phyloP scores from a whole-genome alignment of 2,797 vertebrate genomes.

The Oryzias sinensis region DNA sequence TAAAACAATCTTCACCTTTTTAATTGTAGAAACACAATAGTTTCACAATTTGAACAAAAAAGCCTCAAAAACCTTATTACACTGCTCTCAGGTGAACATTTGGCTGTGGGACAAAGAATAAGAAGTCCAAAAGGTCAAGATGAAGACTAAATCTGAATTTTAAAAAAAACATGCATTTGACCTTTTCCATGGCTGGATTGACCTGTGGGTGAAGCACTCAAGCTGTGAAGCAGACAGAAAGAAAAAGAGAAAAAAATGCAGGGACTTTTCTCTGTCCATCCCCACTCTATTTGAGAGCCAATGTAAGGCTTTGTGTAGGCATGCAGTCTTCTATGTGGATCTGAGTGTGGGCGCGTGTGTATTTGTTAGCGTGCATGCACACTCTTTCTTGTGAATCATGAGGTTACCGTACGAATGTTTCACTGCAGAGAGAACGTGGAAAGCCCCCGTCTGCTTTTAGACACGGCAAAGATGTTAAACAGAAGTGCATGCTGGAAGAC shows the following conservation, averaged over 20 bases:
- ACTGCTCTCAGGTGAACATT: no score
- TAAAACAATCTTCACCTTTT: no score
- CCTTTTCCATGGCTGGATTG: constrained; percentile 20
- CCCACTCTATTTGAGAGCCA: constrained; percentile 40
- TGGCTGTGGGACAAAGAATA: neutral
- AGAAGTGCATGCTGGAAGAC: constrained; percentile 14
- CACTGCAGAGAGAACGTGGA: constrained; percentile 60
- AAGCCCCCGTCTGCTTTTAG: constrained; percentile 69
- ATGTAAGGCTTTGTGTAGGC: constrained; percentile 58
- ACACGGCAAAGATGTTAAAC: constrained; percentile 50
- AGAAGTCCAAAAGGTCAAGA: neutral
- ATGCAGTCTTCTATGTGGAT: constrained; percentile 35
- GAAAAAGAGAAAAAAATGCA: constrained; percentile 42
- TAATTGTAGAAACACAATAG: no score
- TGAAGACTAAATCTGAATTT: neutral
- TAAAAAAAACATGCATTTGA: constrained; percentile 11
- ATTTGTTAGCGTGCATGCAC: constrained; percentile 28
- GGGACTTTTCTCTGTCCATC: constrained; percentile 66
- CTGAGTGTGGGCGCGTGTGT: constrained; percentile 43
- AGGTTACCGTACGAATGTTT: constrained; percentile 60
- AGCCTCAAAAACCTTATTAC: neutral
- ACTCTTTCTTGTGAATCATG: constrained; percentile 72
- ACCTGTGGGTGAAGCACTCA: constrained; percentile 13
- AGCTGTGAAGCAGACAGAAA: constrained; percentile 19
- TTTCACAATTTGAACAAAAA: neutral